Base-by-base conservation (phyloP, 2,888 invertebrate genomes). In the Protophormia terraenovae region DNA sequence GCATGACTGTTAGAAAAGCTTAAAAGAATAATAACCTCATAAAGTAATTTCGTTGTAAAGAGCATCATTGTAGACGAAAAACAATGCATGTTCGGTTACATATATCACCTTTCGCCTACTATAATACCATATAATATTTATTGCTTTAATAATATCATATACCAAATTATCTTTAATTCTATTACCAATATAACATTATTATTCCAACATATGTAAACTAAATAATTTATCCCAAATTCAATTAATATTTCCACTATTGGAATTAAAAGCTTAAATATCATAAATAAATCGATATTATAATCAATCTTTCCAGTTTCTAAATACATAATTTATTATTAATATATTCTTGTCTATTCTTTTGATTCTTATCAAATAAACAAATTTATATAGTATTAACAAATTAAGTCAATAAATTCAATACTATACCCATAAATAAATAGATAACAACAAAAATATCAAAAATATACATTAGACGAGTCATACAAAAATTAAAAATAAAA, bases 351-450 rank as follows among this genome's bases (percentile, higher is more conserved):
- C n/a, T n/a, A n/a, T n/a, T n/a, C 10, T 2, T 35, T 16, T 24
- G 14, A 41, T 8, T 45, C 4, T 19, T 50, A 71, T 62, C 71
- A 60, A 64, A 72, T 55, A 60, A 69, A 55, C 8, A 55, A 64
- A 53, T 71, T 32, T 71, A 29, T 72, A 24, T 27, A 27, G 12
- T 77, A 32, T 77, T 45, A 79, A 79, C 41, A 79, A 72, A 79
- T 79, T 72, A 79, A 69, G 53, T 32, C 41, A 64, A 72, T 71
- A 38, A 72, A 83, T n/a, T n/a, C n/a, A n/a, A n/a, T n/a, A n/a
- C n/a, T n/a, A n/a, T 64, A 35, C 14, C 22, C 5, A 47, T 66
- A 55, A 60, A 47, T 19, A 71, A 55, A 50, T 1, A 69, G 62
- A 64, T 47, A 64, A 62, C 27, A 76, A 60, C 24, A 45, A 77